phyloP scores from a whole-genome alignment of 2,888 invertebrate species.

The Standfussiana lucernea region DNA sequence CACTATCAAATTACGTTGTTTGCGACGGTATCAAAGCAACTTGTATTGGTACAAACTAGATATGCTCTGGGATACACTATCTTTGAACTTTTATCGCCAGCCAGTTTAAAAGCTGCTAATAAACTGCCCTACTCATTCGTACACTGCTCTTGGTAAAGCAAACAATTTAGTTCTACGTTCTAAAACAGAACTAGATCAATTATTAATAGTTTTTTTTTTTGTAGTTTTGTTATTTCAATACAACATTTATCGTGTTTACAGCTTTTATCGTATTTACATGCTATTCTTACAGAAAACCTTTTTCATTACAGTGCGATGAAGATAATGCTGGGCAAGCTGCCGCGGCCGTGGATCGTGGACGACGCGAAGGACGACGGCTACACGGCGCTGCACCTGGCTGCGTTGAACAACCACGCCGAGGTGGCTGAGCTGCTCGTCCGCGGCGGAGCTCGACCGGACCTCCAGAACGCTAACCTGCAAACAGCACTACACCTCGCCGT shows the following conservation, averaged over 20 bases:
- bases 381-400: constrained; percentile 98
- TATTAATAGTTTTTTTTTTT: neutral
- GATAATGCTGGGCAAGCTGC: constrained; percentile 97
- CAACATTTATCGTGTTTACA: neutral
- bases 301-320: constrained; percentile 96
- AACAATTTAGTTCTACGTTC: constrained; percentile 10
- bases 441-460: constrained; percentile 98
- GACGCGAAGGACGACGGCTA: constrained; percentile 99
- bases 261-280: neutral
- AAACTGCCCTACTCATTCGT: neutral
- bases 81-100: constrained; percentile 30
- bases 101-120: constrained; percentile 31
- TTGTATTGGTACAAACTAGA: constrained; percentile 46
- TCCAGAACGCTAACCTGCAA: constrained; percentile 98
- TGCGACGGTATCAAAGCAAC: constrained; percentile 52
- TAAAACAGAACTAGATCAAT: constrained; percentile 11
- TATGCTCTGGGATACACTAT: constrained; percentile 31
- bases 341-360: constrained; percentile 99
- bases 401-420: constrained; percentile 99
- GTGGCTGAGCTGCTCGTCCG: constrained; percentile 97
- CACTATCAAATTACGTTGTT: constrained; percentile 54
- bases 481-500: constrained; percentile 98
- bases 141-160: neutral
- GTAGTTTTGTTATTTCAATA: neutral
- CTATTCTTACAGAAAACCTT: constrained; percentile 14